Percentiles rank a stretch among this genome's conserved stretches.
phyloP scores from a whole-genome alignment of 2,113 vertebrate species.

The Stegostoma tigrinum region DNA sequence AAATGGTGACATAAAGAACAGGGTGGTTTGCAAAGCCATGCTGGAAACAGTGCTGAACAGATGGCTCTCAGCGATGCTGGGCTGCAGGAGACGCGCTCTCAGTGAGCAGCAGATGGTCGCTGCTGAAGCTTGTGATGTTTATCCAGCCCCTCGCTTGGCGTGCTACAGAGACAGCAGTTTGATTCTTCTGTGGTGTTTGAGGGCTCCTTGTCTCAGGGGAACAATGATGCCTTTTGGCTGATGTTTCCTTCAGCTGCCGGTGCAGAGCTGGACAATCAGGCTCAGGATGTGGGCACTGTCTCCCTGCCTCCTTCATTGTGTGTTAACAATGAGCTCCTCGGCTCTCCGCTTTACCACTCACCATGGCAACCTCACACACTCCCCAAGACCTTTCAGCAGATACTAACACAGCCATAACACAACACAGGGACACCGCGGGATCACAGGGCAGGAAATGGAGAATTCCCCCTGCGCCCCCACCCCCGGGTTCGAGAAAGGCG shows the following conservation, averaged over 20 bases:
- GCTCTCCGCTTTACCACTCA: not conserved
- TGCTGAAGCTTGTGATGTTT: not conserved
- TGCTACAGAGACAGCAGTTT: not conserved
- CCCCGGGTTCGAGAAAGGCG: too few species aligned
- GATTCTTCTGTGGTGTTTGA: not conserved
- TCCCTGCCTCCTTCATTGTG: not conserved
- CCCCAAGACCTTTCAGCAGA: not conserved
- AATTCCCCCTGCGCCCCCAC: too few species aligned
- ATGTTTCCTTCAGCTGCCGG: not conserved
- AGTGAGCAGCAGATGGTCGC: not conserved
- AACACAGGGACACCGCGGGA: not conserved
- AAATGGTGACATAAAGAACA: not conserved
- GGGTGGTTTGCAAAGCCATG: not conserved
- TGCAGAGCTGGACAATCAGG: not conserved
- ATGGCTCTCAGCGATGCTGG: not conserved
- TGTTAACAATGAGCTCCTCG: not conserved
- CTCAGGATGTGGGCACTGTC: not conserved
- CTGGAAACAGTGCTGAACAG: not conserved
- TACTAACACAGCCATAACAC: not conserved
- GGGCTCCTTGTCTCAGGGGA: not conserved
- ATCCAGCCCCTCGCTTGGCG: not conserved
- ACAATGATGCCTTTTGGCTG: not conserved
- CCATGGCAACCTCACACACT: not conserved
- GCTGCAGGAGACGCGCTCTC: not conserved
- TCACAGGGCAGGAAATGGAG: too few species aligned